phyloP scores from a whole-genome alignment of 2,113 vertebrate species.

The Cariama cristata region DNA sequence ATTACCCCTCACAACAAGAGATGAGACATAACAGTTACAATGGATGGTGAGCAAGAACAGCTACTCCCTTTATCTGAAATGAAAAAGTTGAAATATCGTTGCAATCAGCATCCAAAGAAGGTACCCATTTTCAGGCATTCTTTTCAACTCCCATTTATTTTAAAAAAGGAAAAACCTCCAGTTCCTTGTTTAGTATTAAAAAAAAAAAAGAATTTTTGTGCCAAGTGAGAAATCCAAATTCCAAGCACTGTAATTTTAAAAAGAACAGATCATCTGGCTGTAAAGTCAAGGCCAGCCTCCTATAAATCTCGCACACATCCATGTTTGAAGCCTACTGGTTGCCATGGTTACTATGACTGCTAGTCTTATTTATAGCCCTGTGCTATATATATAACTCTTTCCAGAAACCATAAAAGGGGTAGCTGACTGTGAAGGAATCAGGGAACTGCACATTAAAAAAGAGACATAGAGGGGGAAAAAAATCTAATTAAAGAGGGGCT shows the following conservation, averaged over 20 bases:
- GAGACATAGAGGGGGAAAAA: neutral
- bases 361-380: slow-evolving; percentile 79
- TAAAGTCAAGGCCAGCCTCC: slow-evolving; percentile 62
- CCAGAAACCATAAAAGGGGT: slow-evolving; percentile 70
- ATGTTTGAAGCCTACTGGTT: slow-evolving; percentile 70
- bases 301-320: slow-evolving; percentile 39
- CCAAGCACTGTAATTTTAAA: slow-evolving; percentile 39
- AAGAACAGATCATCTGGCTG: slow-evolving; percentile 32
- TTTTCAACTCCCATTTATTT: neutral
- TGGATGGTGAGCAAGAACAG: neutral
- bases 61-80: neutral
- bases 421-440: slow-evolving; percentile 72
- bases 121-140: neutral
- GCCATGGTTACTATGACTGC: slow-evolving; percentile 75
- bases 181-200: neutral
- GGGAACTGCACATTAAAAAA: slow-evolving; percentile 35
- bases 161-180: accelerated
- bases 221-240: slow-evolving; percentile 17
- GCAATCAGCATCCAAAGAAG: neutral
- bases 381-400: slow-evolving; percentile 73
- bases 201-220: neutral
- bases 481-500: slow-evolving; percentile 37
- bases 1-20: neutral
- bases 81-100: neutral
- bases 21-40: neutral